Evolutionary conservation across 2,113 vertebrate species (phyloP).

Genomic region (Spilogale gracilis): DNA sequence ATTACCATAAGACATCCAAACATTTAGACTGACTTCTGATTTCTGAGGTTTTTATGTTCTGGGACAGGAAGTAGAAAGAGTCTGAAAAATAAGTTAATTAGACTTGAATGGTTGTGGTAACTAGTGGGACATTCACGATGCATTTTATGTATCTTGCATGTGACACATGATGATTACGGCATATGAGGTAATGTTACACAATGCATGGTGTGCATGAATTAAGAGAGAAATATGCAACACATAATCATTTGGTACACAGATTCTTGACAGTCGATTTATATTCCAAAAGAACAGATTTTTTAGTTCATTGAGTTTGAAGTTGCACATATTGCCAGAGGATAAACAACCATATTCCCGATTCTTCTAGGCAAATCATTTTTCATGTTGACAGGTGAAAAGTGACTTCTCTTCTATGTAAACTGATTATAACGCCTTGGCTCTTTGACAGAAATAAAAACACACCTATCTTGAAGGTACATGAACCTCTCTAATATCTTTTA

Average conservation of each 20-base stretch:
- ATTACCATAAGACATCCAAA: slow-evolving; percentile 6
- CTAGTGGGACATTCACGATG: slow-evolving; percentile 79
- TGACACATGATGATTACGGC: slow-evolving; percentile 82
- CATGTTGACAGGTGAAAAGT: not conserved
- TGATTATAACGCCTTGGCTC: not conserved
- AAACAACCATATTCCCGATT: slow-evolving; percentile 40
- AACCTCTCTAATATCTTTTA: not conserved
- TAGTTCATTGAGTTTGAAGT: slow-evolving; percentile 51
- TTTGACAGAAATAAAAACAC: slow-evolving; percentile 30
- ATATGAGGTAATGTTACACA: slow-evolving; percentile 87
- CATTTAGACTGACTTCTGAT: slow-evolving; percentile 59
- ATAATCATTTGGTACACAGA: slow-evolving; percentile 77
- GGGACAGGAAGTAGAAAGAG: slow-evolving; percentile 77
- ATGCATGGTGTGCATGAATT: slow-evolving; percentile 80
- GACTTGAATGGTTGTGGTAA: slow-evolving; percentile 75
- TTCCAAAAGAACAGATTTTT: slow-evolving; percentile 70
- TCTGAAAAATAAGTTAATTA: slow-evolving; percentile 81
- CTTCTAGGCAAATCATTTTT: slow-evolving; percentile 51
- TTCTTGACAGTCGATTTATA: slow-evolving; percentile 73
- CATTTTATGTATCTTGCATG: slow-evolving; percentile 81
- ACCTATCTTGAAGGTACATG: not conserved
- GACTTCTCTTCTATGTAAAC: not conserved
- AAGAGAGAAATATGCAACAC: slow-evolving; percentile 80
- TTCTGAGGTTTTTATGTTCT: slow-evolving; percentile 67
- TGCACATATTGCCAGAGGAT: slow-evolving; percentile 58